These are phyloP conservation scores for Drosophila mimetica DNA, from an alignment of 2,888 invertebrate species.

Conservation along the genomic window DNA sequence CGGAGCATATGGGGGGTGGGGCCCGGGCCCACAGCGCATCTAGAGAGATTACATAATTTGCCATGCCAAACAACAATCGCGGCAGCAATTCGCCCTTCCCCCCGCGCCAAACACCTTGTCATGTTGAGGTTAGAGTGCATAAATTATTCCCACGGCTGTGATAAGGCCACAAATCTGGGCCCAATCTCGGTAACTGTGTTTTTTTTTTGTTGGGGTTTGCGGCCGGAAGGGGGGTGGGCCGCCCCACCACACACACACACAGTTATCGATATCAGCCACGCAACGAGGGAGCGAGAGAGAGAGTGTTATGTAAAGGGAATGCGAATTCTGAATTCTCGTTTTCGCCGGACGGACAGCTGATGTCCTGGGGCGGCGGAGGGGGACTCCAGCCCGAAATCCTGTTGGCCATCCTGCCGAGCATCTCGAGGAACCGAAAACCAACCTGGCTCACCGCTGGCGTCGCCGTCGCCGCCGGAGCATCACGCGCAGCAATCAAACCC, in stretches of 20 bases:
- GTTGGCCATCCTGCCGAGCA: not conserved
- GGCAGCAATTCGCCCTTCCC: constrained; percentile 30
- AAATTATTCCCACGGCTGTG: constrained; percentile 18
- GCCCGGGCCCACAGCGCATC: no score
- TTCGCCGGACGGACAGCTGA: constrained; percentile 29
- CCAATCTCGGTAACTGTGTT: constrained; percentile 5
- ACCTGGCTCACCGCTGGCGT: constrained; percentile 63
- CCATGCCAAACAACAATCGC: constrained; percentile 11
- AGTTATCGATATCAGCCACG: constrained; percentile 28
- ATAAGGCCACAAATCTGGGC: constrained; percentile 11
- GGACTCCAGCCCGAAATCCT: not conserved
- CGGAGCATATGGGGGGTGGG: no score
- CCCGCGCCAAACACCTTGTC: constrained; percentile 22
- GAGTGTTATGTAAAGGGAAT: constrained; percentile 68
- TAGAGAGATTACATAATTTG: constrained; percentile 63
- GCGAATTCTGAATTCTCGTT: constrained; percentile 15
- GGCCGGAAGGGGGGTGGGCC: not conserved
- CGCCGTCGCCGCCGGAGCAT: constrained; percentile 52
- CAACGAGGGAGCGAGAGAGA: constrained; percentile 27
- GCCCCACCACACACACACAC: constrained; percentile 4
- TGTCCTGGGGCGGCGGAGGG: not conserved
- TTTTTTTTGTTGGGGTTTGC: not conserved
- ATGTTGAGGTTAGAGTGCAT: constrained; percentile 66
- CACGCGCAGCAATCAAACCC: constrained; percentile 67
- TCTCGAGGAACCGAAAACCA: constrained; percentile 38